These are phyloP conservation scores for Echeneis naucrates DNA, from an alignment of 2,797 vertebrate species.

Conservation along the genomic window DNA sequence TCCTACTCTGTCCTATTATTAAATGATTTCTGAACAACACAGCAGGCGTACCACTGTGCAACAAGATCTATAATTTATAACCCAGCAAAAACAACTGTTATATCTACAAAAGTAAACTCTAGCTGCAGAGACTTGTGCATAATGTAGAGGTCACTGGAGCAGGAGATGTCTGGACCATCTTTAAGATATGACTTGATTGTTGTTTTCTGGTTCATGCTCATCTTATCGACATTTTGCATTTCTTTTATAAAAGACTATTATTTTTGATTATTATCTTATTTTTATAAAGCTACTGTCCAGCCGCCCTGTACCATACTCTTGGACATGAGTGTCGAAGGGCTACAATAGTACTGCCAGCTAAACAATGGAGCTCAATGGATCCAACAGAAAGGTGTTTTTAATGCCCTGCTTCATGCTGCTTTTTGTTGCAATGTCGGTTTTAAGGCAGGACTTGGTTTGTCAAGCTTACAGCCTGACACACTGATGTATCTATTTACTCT, in stretches of 20 bases:
- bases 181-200: neutral
- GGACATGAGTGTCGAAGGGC: neutral
- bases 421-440: neutral
- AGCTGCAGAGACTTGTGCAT: neutral
- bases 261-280: too few species aligned
- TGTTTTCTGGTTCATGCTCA: neutral
- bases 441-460: neutral
- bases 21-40: slow-evolving; percentile 26
- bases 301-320: neutral
- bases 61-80: slow-evolving; percentile 46
- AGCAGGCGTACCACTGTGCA: neutral
- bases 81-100: slow-evolving; percentile 8
- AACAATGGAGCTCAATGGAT: neutral
- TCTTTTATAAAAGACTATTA: neutral
- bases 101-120: slow-evolving; percentile 16
- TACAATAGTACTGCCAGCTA: neutral
- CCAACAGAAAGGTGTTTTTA: neutral
- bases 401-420: neutral
- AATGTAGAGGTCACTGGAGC: slow-evolving; percentile 1
- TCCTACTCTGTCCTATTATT: slow-evolving; percentile 26
- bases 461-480: neutral
- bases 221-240: neutral
- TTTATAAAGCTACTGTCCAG: neutral
- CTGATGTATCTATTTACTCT: neutral
- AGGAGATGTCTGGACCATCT: neutral